Base-by-base conservation (phyloP, 2,113 vertebrate genomes). In the Apodemus sylvaticus region DNA sequence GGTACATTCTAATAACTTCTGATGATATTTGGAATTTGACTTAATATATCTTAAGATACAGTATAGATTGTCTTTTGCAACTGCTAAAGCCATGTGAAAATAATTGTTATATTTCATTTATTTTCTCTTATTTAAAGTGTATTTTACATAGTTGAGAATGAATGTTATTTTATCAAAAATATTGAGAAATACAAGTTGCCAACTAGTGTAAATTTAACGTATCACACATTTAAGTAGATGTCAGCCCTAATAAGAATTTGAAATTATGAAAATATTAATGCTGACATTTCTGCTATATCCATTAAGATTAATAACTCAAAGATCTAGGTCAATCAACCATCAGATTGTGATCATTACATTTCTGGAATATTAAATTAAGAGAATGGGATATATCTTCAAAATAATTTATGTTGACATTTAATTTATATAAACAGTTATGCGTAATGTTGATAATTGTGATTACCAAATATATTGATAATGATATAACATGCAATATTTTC, bases 291-390 rank as follows among this genome's bases (percentile, higher is more conserved):
- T 97, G 88, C 42, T 94, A n/a, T 89, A 94, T 96, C 62, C 70
- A 95, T 96, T 97, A 97, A 73, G 20, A 97, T 76, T 29, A 97
- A 97, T 96, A 97, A 97, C 97, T 98, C 22, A 98, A 98, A 97
- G 91, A 93, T 93, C 10, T 81, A 96, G 22, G 70, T 97, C 79
- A 98, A 78, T 98, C 77, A 96, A 92, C n/a, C 96, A 53, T 71
- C 95, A 93, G 87, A 97, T 93, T 98, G 10, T 20, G 88, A 97
- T 97, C 87, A 97, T 98, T 96, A 48, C 87, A 86, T 86, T 42
- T 97, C 96, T 79, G 96, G 97, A 96, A 81, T 91, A 5, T 91
- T 94, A 97, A 92, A 93, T 94, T 96, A 78, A 0, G 0, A 68
- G 22, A 78, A 96, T 93, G 4, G 0, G 68, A 91, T 97, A 95